A percentile compares a stretch with the other conserved stretches of the same genome.
Conservation (phyloP, 2,888 invertebrate genomes). For the Mamestra brassicae region DNA sequence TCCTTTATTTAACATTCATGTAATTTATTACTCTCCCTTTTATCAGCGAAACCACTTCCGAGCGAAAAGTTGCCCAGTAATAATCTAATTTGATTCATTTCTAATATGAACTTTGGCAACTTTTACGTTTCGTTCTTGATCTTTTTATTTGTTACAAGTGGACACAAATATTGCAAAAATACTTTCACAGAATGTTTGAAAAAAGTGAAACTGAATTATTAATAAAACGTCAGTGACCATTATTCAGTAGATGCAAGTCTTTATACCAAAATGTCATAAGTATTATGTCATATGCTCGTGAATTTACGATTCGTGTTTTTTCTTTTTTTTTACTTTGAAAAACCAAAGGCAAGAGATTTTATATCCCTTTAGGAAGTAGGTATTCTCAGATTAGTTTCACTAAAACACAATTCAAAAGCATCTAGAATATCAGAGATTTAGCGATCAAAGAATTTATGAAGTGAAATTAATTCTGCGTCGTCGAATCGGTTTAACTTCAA, state of each 20-base stretch:
- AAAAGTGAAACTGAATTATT: too few relatives aligned
- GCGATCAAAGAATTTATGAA: constrained; percentile 67
- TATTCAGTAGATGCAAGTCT: not conserved
- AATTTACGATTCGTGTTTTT: too few relatives aligned
- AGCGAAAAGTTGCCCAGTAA: constrained; percentile 58
- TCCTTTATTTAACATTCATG: constrained; percentile 59
- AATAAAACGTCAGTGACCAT: too few relatives aligned
- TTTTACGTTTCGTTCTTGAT: constrained; percentile 18
- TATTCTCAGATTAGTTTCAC: constrained; percentile 30
- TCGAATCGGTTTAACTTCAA: constrained; percentile 69
- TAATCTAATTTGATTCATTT: constrained; percentile 65
- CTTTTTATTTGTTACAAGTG: constrained; percentile 26
- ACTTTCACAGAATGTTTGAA: too few relatives aligned
- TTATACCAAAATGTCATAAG: not conserved
- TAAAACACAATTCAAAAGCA: constrained; percentile 42
- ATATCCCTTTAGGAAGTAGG: constrained; percentile 8
- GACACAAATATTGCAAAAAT: too few relatives aligned
- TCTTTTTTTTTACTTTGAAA: too few relatives aligned
- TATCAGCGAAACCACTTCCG: constrained; percentile 61
- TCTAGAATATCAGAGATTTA: constrained; percentile 55
- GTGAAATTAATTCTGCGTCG: constrained; percentile 71
- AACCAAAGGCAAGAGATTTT: too few relatives aligned
- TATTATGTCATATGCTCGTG: too few relatives aligned
- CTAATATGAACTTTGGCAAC: constrained; percentile 57
- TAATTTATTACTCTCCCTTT: constrained; percentile 62